These are phyloP conservation scores for Ispidina lecontei DNA, from an alignment of 2,797 vertebrate species.

Conservation along the genomic window DNA sequence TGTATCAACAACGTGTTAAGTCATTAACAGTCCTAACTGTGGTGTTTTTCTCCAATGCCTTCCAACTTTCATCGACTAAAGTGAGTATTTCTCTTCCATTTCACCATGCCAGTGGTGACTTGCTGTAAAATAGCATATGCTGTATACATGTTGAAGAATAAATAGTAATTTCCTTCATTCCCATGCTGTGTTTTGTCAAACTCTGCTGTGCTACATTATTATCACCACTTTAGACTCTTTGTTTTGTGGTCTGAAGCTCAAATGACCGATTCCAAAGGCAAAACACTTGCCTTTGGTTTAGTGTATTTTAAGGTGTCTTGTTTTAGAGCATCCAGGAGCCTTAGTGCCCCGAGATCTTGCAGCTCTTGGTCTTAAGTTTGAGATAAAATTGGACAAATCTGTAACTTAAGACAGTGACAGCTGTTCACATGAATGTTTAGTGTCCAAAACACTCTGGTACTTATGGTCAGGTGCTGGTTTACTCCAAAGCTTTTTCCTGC, in stretches of 20 bases:
- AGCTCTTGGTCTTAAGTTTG: conserved; percentile 41
- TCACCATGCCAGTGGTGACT: conserved; percentile 74
- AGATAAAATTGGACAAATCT: conserved; percentile 30
- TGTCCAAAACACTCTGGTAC: conserved; percentile 45
- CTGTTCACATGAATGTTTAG: not conserved
- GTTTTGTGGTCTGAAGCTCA: conserved; percentile 47
- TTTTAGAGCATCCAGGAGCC: conserved; percentile 19
- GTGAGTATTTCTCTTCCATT: conserved; percentile 85
- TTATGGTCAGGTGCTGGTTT: conserved; percentile 34
- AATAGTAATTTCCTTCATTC: conserved; percentile 74
- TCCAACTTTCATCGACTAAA: conserved; percentile 87
- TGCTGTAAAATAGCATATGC: conserved; percentile 72
- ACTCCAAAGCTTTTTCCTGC: conserved; percentile 6
- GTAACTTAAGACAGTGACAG: conserved; percentile 42
- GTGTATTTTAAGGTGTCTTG: conserved; percentile 41
- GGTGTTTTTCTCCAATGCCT: conserved; percentile 91
- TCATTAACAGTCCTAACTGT: conserved; percentile 88
- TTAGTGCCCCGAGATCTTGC: not conserved
- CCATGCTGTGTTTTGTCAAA: conserved; percentile 73
- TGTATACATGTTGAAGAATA: conserved; percentile 75
- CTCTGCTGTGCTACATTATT: conserved; percentile 74
- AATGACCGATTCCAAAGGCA: conserved; percentile 39
- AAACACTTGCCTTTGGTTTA: conserved; percentile 42
- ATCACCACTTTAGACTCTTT: conserved; percentile 64
- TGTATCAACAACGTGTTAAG: conserved; percentile 79